A percentile compares a stretch with the other conserved stretches of the same genome.
phyloP scores from a whole-genome alignment of 2,113 vertebrate species.

The Cinclus mexicanus region DNA sequence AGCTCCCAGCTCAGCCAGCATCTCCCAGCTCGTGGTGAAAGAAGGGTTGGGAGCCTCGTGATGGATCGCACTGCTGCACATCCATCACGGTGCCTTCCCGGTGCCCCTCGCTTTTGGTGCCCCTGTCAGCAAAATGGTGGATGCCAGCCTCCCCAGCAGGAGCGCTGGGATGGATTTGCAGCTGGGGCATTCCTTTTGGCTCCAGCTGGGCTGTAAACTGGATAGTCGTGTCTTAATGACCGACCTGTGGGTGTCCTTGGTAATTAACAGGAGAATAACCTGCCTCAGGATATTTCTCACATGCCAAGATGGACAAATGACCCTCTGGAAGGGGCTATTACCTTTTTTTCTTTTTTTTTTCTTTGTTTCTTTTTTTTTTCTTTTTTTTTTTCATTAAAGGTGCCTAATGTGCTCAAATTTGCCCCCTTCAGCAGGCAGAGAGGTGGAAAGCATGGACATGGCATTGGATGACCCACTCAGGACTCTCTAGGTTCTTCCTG shows the following conservation, averaged over 20 bases:
- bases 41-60: background rate
- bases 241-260: background rate
- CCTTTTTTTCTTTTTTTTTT: background rate
- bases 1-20: background rate
- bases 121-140: rapidly evolving
- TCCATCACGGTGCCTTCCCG: rapidly evolving
- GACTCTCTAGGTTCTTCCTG: background rate
- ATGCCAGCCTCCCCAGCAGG: background rate
- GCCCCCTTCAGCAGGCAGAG: background rate
- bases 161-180: background rate
- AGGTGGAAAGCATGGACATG: background rate
- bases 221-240: background rate
- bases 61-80: background rate
- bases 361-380: too few species aligned
- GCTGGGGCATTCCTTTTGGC: background rate
- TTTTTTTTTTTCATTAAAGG: background rate
- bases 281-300: background rate
- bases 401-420: background rate
- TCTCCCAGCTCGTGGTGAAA: background rate
- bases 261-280: background rate
- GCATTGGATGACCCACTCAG: background rate
- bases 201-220: background rate
- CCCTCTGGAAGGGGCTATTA: background rate
- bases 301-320: background rate
- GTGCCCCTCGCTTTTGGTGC: background rate